phyloP scores from a whole-genome alignment of 2,113 vertebrate genomes.

The Pseudolaguvia tuberculata region DNA sequence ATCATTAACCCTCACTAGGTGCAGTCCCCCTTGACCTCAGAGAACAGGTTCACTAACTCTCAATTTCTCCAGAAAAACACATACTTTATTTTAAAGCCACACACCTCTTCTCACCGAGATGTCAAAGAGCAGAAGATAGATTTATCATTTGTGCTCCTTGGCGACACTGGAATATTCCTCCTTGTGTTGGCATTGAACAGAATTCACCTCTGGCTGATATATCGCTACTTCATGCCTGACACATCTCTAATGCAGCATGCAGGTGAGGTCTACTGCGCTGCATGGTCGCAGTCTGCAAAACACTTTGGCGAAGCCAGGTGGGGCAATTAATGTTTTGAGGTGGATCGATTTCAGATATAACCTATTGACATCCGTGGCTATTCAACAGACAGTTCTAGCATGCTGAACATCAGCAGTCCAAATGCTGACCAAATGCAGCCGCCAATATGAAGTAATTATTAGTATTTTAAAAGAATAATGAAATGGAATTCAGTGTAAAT shows the following conservation, averaged over 20 bases:
- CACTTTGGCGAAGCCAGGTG: conserved; percentile 14
- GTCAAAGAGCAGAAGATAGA: conserved; percentile 42
- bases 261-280: conserved; percentile 28
- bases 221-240: conserved; percentile 44
- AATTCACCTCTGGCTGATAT: conserved; percentile 52
- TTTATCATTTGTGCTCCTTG: conserved; percentile 43
- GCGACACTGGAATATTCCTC: conserved; percentile 29
- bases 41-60: conserved; percentile 32
- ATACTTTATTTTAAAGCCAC: conserved; percentile 12
- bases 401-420: conserved; percentile 20
- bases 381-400: conserved; percentile 33
- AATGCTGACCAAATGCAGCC: conserved; percentile 19
- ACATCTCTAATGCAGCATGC: conserved; percentile 41
- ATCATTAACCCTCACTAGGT: conserved; percentile 23
- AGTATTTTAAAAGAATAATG: background rate
- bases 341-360: conserved; percentile 46
- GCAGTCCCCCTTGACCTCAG: conserved; percentile 26
- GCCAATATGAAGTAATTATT: conserved; percentile 19
- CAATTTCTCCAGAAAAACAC: conserved; percentile 3
- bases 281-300: background rate
- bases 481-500: background rate
- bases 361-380: conserved; percentile 32
- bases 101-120: conserved; percentile 5
- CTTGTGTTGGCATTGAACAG: conserved; percentile 44
- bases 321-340: conserved; percentile 44